A percentile compares a stretch with the other conserved stretches of the same genome.
Conservation (phyloP, 2,113 vertebrate species). For the Dromaius novaehollandiae region DNA sequence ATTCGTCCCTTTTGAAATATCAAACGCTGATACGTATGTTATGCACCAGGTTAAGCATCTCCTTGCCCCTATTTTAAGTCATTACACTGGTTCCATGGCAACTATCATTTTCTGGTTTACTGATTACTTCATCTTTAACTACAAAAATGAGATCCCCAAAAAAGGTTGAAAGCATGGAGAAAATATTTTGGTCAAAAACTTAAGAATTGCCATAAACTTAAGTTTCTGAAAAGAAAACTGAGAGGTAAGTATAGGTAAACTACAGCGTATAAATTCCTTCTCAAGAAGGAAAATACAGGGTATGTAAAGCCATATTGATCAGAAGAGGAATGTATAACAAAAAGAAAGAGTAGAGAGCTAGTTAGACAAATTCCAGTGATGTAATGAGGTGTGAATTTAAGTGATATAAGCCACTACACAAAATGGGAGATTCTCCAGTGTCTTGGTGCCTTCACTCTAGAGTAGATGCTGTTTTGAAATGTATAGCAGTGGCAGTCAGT, state of each 20-base stretch:
- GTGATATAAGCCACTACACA: neutral
- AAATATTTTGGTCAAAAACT: neutral
- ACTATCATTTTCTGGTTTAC: neutral
- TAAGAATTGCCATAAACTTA: neutral
- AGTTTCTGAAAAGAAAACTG: neutral
- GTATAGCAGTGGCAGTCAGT: neutral
- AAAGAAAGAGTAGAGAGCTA: neutral
- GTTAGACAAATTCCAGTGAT: neutral
- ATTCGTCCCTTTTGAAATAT: neutral
- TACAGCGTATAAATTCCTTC: neutral
- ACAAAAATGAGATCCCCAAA: neutral
- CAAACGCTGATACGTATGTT: neutral
- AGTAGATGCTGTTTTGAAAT: neutral
- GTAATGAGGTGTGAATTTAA: neutral
- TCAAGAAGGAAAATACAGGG: neutral
- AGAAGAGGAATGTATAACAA: neutral
- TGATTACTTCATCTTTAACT: neutral
- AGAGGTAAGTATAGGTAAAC: neutral
- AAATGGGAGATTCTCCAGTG: neutral
- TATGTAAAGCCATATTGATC: neutral
- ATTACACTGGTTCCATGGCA: neutral
- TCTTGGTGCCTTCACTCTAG: neutral
- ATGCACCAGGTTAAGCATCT: neutral
- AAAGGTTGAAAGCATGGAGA: neutral
- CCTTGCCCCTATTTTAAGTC: neutral